Conservation (phyloP, 1,140 invertebrate genomes). For the Drosophila mauritiana region DNA sequence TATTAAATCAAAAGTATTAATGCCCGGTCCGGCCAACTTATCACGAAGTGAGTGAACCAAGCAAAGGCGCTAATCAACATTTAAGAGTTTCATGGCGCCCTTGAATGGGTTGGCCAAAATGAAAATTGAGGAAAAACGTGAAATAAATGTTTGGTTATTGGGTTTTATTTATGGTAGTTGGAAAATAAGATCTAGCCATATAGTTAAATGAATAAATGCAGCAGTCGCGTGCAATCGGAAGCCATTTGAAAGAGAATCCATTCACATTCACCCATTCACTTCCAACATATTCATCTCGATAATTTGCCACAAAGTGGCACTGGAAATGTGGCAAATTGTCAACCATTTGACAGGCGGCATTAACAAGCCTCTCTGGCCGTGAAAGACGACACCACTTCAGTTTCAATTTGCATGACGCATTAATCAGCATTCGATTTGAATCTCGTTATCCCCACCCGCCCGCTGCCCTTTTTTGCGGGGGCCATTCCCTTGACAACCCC, state of each 20-base stretch:
- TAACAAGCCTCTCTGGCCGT: constrained; percentile 30
- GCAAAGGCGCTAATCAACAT: constrained; percentile 34
- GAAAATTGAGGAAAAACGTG: too few relatives aligned
- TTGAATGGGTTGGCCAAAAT: constrained; percentile 2
- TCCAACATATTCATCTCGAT: constrained; percentile 22
- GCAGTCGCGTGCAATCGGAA: not conserved
- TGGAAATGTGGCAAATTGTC: constrained; percentile 46
- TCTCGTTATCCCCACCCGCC: constrained; percentile 57
- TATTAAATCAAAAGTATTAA: constrained; percentile 70
- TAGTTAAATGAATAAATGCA: not conserved
- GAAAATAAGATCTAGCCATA: too few relatives aligned
- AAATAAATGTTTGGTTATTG: not conserved
- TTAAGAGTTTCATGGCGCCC: constrained; percentile 35
- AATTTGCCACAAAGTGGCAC: constrained; percentile 10
- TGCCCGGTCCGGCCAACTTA: constrained; percentile 28
- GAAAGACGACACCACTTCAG: constrained; percentile 50
- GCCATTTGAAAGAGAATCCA: not conserved
- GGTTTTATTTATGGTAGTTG: constrained; percentile 1
- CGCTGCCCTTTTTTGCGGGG: not conserved
- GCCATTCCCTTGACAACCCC: constrained; percentile 29
- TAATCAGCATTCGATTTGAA: constrained; percentile 78
- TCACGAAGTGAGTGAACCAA: constrained; percentile 22
- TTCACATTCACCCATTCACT: constrained; percentile 1
- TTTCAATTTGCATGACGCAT: constrained; percentile 74
- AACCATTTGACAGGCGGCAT: constrained; percentile 39